Evolutionary conservation across 1,140 invertebrate genomes (phyloP).

Genomic region (Saccostrea glomerata): DNA sequence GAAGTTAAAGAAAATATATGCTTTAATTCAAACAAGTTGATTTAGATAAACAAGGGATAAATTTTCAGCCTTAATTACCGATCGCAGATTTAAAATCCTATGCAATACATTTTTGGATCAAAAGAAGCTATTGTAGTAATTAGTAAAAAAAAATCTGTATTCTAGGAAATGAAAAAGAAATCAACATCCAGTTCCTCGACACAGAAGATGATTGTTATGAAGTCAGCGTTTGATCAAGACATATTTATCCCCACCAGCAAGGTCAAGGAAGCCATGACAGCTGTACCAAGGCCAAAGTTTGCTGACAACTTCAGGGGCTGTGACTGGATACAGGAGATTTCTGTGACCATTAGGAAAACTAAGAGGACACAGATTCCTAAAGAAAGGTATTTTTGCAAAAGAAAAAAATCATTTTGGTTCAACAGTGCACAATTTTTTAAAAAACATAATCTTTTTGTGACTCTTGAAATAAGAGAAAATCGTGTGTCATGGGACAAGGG

Average conservation of each 20-base stretch:
- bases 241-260: conserved; percentile 52
- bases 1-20: no score
- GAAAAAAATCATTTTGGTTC: background rate
- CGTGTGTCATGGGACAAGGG: no score
- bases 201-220: conserved; percentile 70
- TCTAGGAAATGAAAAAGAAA: conserved; percentile 68
- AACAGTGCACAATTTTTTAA: background rate
- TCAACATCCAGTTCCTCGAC: conserved; percentile 48
- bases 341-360: conserved; percentile 88
- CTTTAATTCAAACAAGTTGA: no score
- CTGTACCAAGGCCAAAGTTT: conserved; percentile 79
- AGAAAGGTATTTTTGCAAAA: conserved; percentile 82
- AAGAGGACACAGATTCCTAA: conserved; percentile 85
- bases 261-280: conserved; percentile 48
- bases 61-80: no score
- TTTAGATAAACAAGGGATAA: no score
- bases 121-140: no score
- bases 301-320: conserved; percentile 83
- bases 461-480: background rate
- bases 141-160: background rate
- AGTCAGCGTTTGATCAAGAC: conserved; percentile 73
- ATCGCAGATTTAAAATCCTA: no score
- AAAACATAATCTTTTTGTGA: background rate
- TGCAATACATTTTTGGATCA: no score
- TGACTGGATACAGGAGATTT: conserved; percentile 94